phyloP scores from a whole-genome alignment of 2,113 vertebrate genomes.

The Pollimyrus isidori region DNA sequence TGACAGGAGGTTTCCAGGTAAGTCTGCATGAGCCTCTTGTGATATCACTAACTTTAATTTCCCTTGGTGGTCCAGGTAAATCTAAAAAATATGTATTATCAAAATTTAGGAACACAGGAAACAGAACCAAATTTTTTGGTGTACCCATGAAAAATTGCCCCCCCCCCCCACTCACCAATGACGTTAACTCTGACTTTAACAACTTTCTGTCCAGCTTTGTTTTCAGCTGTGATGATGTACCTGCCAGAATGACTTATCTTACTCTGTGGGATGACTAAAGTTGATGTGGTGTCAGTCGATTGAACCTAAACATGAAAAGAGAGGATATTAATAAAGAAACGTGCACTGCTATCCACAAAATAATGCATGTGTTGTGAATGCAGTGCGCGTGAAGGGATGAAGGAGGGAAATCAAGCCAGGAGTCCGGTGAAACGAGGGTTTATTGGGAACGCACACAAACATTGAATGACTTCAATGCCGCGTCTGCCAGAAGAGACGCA shows the following conservation, averaged over 20 bases:
- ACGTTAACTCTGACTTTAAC: constrained; percentile 80
- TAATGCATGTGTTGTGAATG: too few relatives aligned
- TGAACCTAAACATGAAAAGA: constrained; percentile 59
- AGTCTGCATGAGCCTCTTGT: constrained; percentile 87
- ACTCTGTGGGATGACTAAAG: constrained; percentile 72
- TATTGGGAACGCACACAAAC: too few relatives aligned
- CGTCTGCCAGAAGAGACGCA: too few relatives aligned
- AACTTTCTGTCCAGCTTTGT: constrained; percentile 86
- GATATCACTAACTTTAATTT: constrained; percentile 87
- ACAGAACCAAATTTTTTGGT: not conserved
- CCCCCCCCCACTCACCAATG: constrained; percentile 65
- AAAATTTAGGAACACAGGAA: not conserved
- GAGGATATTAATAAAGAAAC: constrained; percentile 14
- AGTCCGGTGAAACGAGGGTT: too few relatives aligned
- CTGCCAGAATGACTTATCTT: constrained; percentile 81
- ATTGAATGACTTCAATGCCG: too few relatives aligned
- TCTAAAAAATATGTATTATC: constrained; percentile 56
- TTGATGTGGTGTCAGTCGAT: constrained; percentile 72
- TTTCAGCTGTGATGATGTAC: constrained; percentile 88
- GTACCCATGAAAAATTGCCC: not conserved
- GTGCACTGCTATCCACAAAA: not conserved
- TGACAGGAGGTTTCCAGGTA: constrained; percentile 86
- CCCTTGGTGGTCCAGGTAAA: constrained; percentile 82
- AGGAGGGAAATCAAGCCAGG: too few relatives aligned
- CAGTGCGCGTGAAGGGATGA: too few relatives aligned